Evolutionary conservation across 2,797 vertebrate species (phyloP).

Genomic region (Cryptoprocta ferox): DNA sequence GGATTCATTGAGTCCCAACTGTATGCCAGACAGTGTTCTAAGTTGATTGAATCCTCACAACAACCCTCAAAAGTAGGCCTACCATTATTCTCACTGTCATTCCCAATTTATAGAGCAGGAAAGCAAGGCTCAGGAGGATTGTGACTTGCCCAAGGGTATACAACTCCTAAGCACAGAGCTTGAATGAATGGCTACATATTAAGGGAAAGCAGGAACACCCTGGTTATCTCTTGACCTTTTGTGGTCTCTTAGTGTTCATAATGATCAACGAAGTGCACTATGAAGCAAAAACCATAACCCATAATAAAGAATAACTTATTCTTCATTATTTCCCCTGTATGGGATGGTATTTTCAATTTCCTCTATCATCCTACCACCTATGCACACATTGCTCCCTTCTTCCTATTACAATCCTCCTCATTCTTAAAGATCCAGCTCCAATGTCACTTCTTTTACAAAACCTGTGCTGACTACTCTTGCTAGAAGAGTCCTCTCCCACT

Average conservation of each 20-base stretch:
- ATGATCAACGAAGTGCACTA: not conserved
- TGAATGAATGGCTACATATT: slow-evolving; percentile 33
- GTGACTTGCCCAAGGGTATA: not conserved
- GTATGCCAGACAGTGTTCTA: not conserved
- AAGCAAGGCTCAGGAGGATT: not conserved
- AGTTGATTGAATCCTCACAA: slow-evolving; percentile 28
- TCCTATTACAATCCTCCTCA: slow-evolving; percentile 16
- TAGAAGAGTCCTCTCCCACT: not conserved
- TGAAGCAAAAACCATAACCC: not conserved
- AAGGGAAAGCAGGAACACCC: not conserved
- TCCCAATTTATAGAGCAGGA: slow-evolving; percentile 28
- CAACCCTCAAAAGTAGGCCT: not conserved
- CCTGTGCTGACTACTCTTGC: not conserved
- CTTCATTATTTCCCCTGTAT: not conserved
- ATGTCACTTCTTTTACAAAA: slow-evolving; percentile 44
- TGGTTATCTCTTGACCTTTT: slow-evolving; percentile 31
- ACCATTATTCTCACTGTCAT: slow-evolving; percentile 3
- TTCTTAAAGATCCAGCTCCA: slow-evolving; percentile 26
- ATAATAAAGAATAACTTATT: not conserved
- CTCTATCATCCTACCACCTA: not conserved
- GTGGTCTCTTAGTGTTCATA: slow-evolving; percentile 16
- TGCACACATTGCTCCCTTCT: slow-evolving; percentile 8
- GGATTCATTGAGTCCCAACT: not conserved
- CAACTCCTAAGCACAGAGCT: not conserved
- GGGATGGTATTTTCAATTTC: not conserved